Evolutionary conservation across 2,113 vertebrate genomes (phyloP), one percentile per base, ranked within the genome.

Genomic region (Bos javanicus): DNA sequence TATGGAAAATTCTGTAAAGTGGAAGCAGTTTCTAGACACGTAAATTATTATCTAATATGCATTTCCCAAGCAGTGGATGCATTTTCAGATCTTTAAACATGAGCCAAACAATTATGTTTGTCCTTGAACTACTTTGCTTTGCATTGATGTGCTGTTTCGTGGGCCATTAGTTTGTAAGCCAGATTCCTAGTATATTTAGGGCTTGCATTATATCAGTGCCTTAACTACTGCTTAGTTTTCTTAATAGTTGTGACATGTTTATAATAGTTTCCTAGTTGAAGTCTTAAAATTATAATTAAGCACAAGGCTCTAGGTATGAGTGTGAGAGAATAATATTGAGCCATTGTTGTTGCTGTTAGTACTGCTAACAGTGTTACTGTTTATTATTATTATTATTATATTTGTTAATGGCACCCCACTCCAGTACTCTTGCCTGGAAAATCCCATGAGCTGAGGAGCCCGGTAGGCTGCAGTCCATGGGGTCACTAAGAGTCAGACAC

Each of bases 1-100:
- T 67, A 85, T 82, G n/a, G 80, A 86, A 91, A 95, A 89, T 91
- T 92, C 50, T 67, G 21, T 92, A 50, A 86, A 87, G 50, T 97
- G 7, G 26, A 96, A 93, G 76, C 89, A 91, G 80, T 89, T 97
- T 91, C 25, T 15, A 25, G 90, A 93, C 50, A 71, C 33, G 54
- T 92, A 95, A 84, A 86, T 93, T 91, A 89, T 78, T 87, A 91
- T 64, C 36, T 93, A 93, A 74, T 80, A 5, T 76, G 43, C 36
- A 43, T 80, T 87, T 91, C 78, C 46, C 56, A 96, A 82, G 43
- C 15, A 94, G 56, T 59, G 76, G 39, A n/a, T 56, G 30, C 30
- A 52, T 74, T 93, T 94, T 80, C 30, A 57, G 54, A 50, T 59
- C 74, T 82, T 80, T 97, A 43, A 96, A 87, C 23, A 6, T 33